phyloP scores from a whole-genome alignment of 2,888 invertebrate genomes.

The Meliscaeva auricollis region DNA sequence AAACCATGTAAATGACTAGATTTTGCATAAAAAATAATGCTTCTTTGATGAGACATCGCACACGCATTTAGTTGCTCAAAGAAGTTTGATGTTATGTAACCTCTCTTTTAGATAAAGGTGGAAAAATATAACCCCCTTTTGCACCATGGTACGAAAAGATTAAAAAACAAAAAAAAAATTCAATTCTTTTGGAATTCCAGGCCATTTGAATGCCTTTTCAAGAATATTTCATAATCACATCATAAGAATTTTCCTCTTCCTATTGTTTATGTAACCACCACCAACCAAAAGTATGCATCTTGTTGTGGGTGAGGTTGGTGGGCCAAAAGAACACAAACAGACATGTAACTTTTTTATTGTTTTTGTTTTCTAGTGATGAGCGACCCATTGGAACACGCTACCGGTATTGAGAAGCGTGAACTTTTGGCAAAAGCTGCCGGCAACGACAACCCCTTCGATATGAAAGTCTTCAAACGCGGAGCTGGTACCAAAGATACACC shows the following conservation, averaged over 20 bases:
- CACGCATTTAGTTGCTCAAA: neutral
- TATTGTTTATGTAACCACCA: slow-evolving; percentile 67
- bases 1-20: slow-evolving; percentile 20
- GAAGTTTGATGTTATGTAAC: slow-evolving; percentile 61
- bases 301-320: neutral
- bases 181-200: slow-evolving; percentile 13
- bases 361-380: slow-evolving; percentile 87
- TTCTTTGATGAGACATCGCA: neutral
- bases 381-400: slow-evolving; percentile 96
- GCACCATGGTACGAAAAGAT: neutral
- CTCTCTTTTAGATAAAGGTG: slow-evolving; percentile 32
- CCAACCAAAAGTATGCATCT: neutral
- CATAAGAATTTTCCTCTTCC: neutral
- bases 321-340: neutral
- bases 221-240: slow-evolving; percentile 37
- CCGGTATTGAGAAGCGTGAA: slow-evolving; percentile 96
- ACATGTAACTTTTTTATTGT: neutral
- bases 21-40: slow-evolving; percentile 20
- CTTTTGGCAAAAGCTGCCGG: slow-evolving; percentile 93
- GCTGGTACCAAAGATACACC: slow-evolving; percentile 93
- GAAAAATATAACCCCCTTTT: slow-evolving; percentile 48
- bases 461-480: slow-evolving; percentile 92
- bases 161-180: neutral
- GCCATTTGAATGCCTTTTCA: neutral
- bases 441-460: slow-evolving; percentile 94